These are phyloP conservation scores for Sebastes cheni DNA, from an alignment of 2,797 vertebrate genomes.

Conservation along the genomic window DNA sequence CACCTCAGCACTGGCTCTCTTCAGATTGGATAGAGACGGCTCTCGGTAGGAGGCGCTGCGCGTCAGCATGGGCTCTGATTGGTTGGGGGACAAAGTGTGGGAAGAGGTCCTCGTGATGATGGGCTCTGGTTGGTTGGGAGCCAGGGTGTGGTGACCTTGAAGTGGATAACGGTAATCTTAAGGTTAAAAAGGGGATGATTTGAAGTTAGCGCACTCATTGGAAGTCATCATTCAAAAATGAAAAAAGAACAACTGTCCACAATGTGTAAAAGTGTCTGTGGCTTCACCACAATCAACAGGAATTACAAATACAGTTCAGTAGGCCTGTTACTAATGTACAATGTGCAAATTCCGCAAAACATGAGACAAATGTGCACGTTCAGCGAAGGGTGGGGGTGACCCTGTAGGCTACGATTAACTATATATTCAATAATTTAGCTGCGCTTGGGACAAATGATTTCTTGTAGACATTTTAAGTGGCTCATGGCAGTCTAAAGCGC, in stretches of 20 bases:
- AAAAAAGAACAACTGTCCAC: no score
- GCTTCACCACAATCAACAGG: no score
- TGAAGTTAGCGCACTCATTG: not conserved
- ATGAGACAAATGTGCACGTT: no score
- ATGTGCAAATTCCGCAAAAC: no score
- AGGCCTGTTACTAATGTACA: no score
- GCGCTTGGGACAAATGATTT: no score
- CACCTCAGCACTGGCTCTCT: slow-evolving; percentile 91
- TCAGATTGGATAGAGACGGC: slow-evolving; percentile 88
- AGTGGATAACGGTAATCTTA: not conserved
- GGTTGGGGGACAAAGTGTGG: slow-evolving; percentile 80
- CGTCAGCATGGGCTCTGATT: slow-evolving; percentile 83
- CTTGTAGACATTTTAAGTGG: not conserved
- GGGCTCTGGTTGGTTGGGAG: slow-evolving; percentile 70
- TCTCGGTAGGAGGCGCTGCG: slow-evolving; percentile 87
- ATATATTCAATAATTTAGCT: no score
- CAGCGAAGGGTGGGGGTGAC: no score
- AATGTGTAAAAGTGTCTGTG: no score
- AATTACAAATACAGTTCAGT: no score
- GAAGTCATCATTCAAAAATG: no score
- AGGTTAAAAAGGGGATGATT: not conserved
- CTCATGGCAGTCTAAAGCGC: not conserved
- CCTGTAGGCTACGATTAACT: no score
- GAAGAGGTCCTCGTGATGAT: slow-evolving; percentile 74
- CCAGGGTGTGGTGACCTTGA: slow-evolving; percentile 68